phyloP scores from a whole-genome alignment of 2,113 vertebrate species.

The Vidua chalybeata region DNA sequence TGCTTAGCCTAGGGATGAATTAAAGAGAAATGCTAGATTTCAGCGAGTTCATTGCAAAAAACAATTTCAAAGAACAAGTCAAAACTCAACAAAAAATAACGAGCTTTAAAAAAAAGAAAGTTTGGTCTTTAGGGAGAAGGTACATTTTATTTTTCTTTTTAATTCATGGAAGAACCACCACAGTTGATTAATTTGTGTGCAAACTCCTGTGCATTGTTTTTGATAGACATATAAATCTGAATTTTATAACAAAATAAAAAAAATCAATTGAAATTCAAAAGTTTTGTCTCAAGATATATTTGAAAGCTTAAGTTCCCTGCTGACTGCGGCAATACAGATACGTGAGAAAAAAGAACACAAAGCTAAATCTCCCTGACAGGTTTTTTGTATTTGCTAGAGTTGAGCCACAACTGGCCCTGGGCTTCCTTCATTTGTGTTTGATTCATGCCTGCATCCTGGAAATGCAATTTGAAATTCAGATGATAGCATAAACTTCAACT shows the following conservation, averaged over 20 bases:
- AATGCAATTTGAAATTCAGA: background rate
- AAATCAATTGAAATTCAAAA: background rate
- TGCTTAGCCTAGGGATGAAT: background rate
- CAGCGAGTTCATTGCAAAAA: background rate
- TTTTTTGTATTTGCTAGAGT: background rate
- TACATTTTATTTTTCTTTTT: background rate
- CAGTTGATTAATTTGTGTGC: background rate
- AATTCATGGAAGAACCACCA: background rate
- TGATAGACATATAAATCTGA: background rate
- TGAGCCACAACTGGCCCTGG: background rate
- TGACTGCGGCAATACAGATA: background rate
- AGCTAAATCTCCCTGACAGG: background rate
- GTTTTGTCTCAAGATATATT: background rate
- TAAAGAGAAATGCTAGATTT: background rate
- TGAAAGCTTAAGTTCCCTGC: background rate
- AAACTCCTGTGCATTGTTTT: background rate
- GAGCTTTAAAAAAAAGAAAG: background rate
- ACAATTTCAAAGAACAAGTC: background rate
- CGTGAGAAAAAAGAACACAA: fast-evolving
- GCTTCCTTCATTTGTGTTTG: background rate
- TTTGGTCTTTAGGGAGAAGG: background rate
- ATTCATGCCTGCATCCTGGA: background rate
- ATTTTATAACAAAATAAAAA: background rate
- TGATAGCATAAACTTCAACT: background rate
- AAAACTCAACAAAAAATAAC: background rate